Conservation (phyloP, 2,888 invertebrate species). For the Epinotia ramella region DNA sequence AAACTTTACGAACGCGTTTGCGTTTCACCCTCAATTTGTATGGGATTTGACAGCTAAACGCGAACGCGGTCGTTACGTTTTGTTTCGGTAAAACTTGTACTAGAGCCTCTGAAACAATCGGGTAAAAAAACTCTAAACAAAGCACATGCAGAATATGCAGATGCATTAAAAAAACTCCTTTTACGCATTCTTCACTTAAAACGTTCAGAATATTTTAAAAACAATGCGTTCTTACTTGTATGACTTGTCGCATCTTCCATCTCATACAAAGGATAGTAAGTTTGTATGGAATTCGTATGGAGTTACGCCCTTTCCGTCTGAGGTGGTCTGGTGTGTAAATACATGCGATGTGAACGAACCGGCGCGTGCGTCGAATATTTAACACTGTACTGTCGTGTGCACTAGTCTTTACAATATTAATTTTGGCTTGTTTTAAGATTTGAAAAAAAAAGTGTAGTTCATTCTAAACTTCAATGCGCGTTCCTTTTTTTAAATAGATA, state of each 20-base stretch:
- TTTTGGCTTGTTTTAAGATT: not conserved
- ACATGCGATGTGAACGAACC: conserved; percentile 30
- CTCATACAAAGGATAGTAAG: not conserved
- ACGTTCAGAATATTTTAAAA: conserved; percentile 8
- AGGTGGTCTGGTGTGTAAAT: conserved; percentile 10
- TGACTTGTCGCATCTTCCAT: not conserved
- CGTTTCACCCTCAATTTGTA: too few species aligned
- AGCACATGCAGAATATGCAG: not conserved
- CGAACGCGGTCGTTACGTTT: too few species aligned
- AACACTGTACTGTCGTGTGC: conserved; percentile 19
- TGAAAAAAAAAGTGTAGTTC: not conserved
- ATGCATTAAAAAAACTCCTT: conserved; percentile 2
- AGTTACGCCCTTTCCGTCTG: not conserved
- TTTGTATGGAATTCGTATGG: not conserved
- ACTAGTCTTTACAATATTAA: not conserved
- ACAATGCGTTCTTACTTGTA: conserved; percentile 28
- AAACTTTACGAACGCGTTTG: too few species aligned
- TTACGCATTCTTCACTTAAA: conserved; percentile 29
- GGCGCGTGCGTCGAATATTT: conserved; percentile 29
- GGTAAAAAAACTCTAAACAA: not conserved
- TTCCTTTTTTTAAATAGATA: not conserved
- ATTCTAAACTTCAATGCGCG: not conserved
- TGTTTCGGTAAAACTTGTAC: too few species aligned
- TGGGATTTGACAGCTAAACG: too few species aligned
- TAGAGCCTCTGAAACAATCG: too few species aligned